Evolutionary conservation across 2,113 vertebrate species (phyloP).

Genomic region (Todiramphus chloris): DNA sequence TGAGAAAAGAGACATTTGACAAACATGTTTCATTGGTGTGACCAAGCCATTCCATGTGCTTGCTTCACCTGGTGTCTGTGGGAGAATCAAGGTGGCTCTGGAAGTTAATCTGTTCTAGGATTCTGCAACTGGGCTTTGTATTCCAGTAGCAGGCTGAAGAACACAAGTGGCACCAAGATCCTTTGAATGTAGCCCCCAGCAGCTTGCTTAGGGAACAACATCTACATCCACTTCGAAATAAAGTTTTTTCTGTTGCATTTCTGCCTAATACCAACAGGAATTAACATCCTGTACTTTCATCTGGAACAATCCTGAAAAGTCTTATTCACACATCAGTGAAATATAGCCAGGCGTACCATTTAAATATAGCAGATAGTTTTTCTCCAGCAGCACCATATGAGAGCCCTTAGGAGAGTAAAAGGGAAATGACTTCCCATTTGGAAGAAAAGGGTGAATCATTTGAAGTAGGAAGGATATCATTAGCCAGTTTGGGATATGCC

Average conservation of each 20-base stretch:
- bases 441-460: conserved; percentile 39
- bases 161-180: neutral
- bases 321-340: neutral
- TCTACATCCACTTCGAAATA: neutral
- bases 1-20: neutral
- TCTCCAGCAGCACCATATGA: neutral
- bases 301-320: neutral
- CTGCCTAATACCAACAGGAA: neutral
- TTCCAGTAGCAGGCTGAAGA: neutral
- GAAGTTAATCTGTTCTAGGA: neutral
- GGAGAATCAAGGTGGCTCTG: neutral
- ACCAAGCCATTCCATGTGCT: neutral
- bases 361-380: neutral
- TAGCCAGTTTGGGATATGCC: neutral
- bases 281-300: fast-evolving
- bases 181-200: neutral
- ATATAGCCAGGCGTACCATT: neutral
- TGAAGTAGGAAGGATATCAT: conserved; percentile 31
- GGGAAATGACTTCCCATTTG: neutral
- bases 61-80: neutral
- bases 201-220: neutral
- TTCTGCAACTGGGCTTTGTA: neutral
- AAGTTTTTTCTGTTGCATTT: neutral
- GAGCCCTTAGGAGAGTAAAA: neutral
- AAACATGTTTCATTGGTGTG: neutral